These are phyloP conservation scores for Mirza zaza DNA, from an alignment of 2,113 vertebrate genomes.

Conservation along the genomic window DNA sequence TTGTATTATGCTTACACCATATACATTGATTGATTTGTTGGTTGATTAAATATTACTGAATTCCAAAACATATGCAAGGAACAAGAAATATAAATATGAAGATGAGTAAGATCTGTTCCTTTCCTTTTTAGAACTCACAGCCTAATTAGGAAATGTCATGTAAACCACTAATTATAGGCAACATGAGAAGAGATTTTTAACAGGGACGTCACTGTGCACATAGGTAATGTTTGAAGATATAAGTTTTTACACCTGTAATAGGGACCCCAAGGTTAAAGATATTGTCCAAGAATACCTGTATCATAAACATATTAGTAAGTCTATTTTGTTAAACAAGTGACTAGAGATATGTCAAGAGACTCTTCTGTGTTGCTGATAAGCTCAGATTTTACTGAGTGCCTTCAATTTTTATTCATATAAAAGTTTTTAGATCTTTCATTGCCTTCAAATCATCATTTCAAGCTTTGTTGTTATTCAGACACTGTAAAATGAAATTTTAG, in stretches of 20 bases:
- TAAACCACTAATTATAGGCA: background rate
- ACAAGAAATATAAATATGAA: background rate
- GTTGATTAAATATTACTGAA: background rate
- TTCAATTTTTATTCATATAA: slow-evolving; percentile 50
- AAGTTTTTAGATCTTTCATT: slow-evolving; percentile 44
- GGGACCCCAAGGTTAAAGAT: background rate
- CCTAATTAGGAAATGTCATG: background rate
- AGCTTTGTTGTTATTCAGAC: slow-evolving; percentile 38
- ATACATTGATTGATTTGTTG: background rate
- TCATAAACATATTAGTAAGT: background rate
- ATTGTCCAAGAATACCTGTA: background rate
- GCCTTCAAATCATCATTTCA: slow-evolving; percentile 52
- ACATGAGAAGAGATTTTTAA: background rate
- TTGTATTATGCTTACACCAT: background rate
- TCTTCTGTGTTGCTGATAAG: background rate
- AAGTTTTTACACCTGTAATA: background rate
- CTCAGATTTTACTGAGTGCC: background rate
- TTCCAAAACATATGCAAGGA: background rate
- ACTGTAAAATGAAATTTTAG: slow-evolving; percentile 66
- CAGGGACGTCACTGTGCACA: background rate
- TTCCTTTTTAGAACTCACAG: background rate
- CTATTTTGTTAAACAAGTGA: background rate
- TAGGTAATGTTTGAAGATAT: background rate
- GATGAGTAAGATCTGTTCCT: background rate
- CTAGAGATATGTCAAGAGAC: background rate